Percentiles rank a stretch among this genome's conserved stretches.
Evolutionary conservation across 2,113 vertebrate species (phyloP).

Genomic region (Megaceryle torquata): DNA sequence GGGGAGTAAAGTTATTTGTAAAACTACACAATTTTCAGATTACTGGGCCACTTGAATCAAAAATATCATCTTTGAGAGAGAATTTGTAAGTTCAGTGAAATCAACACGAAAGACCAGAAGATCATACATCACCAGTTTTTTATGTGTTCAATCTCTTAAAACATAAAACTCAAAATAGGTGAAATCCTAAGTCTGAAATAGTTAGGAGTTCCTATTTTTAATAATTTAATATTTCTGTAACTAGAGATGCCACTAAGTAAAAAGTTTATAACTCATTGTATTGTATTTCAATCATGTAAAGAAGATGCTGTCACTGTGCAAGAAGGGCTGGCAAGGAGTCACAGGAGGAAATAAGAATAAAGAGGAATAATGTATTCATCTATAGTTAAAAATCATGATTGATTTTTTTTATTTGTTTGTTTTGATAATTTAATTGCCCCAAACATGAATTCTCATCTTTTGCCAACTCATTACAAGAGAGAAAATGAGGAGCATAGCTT

Average conservation of each 20-base stretch:
- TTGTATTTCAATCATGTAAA: neutral
- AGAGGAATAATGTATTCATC: neutral
- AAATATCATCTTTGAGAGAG: neutral
- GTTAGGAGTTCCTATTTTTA: neutral
- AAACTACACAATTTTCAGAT: neutral
- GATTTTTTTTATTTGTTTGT: neutral
- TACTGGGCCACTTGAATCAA: neutral
- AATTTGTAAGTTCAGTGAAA: neutral
- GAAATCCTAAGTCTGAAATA: neutral
- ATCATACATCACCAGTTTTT: neutral
- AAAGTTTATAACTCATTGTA: neutral
- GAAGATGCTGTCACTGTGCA: neutral
- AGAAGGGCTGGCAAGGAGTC: neutral
- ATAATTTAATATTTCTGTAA: neutral
- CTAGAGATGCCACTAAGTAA: neutral
- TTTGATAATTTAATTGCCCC: slow-evolving; percentile 12
- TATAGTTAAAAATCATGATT: neutral
- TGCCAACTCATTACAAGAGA: neutral
- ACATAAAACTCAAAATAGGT: neutral
- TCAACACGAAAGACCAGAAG: neutral
- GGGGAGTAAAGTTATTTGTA: neutral
- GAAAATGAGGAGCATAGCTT: slow-evolving; percentile 4
- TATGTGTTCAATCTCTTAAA: neutral
- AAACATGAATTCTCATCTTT: slow-evolving; percentile 7
- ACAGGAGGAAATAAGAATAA: neutral